Base-by-base conservation (phyloP, 2,113 vertebrate species). In the Crocuta crocuta region DNA sequence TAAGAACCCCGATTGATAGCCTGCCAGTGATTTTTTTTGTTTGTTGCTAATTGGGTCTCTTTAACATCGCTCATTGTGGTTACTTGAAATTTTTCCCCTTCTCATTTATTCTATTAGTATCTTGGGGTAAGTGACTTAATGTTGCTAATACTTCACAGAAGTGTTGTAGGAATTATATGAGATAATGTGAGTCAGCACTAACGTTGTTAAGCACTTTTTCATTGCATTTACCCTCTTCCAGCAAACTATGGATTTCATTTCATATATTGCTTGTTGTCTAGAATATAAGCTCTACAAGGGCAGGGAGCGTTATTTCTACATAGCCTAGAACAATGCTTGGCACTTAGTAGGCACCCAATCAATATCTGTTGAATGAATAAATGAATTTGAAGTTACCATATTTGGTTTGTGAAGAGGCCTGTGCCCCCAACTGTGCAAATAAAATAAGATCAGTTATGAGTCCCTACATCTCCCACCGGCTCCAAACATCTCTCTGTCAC, bases 61-160 rank as follows among this genome's bases (percentile, higher is more conserved):
- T 58, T 87, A 53, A 91, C 33, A 79, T 82, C 15, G 7, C 63
- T 97, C 50, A 24, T 35, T 97, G 74, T 79, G 31, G 10, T 80
- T 71, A 68, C 66, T 97, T 88, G 76, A 84, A 90, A 76, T 55
- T 85, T 12, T 81, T 95, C 26, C 58, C n/a, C 31, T 81, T 89
- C 33, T 55, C 35, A 58, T 95, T 96, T 70, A 79, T 95, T 96
- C 33, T 79, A 0, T 89, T 94, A 68, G n/a, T 70, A n/a, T 31
- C 35, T 70, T 82, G 17, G 78, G 16, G 26, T 48, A 50, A 65
- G 78, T 95, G 71, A 92, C 76, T 50, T 88, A 68, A 88, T 88
- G 79, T 89, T 94, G 33, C 53, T 55, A 53, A 35, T 78, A 89
- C 21, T 65, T 95, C 43, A 86, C 4, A 92, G 28, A 71, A 82